Base-by-base conservation (phyloP, 30 jellyfish, hydroid and myxozoan genomes). In the Nemopilema nomurai region DNA sequence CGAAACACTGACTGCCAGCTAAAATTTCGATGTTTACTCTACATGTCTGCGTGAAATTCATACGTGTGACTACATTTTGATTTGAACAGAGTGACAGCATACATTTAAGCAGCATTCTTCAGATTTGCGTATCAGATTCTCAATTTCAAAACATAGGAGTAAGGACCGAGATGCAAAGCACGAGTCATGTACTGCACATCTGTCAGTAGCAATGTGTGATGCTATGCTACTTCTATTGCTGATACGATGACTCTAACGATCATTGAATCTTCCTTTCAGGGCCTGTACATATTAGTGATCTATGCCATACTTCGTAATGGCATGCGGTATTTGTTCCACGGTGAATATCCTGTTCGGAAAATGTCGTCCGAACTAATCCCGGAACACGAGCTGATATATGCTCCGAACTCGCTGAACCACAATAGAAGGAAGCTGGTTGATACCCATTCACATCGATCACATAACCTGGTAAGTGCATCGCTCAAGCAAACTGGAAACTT, bases 281-380 rank as follows among this genome's bases (percentile, higher is more conserved):
- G 97, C 20, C 77, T 95, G 67, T 95, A 85, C 84, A 95, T 95
- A 32, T 67, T 95, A 23, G 81, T 95, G 18, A 49, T 85, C 4
- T 90, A 83, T 80, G 99, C 92, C 28, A 69, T 86, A 69, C 52
- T 90, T 16, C 97, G 99, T 6, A 93, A 92, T 69, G 96, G 82
- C 78, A 82, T 88, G 98, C 76, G 96, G 18, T 51, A 80, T 22
- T 17, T 87, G 27, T 89, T 62, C 52, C 89, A 67, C 25, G 94
- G 89, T 25, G 85, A 90, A 50, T 89, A 90, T 71, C 67, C 86
- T 0, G 76, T 86, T 49, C 71, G 65, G 6, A 51, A 79, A 31
- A 25, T 76, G 18, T 82, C 96, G 24, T 85, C 97, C 28, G 57
- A 13, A 6, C 23, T 29, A 83, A 69, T 71, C 18, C 28, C 88